Evolutionary conservation across 2,888 invertebrate species (phyloP).

Genomic region (Sinodicranocentrus sp.): DNA sequence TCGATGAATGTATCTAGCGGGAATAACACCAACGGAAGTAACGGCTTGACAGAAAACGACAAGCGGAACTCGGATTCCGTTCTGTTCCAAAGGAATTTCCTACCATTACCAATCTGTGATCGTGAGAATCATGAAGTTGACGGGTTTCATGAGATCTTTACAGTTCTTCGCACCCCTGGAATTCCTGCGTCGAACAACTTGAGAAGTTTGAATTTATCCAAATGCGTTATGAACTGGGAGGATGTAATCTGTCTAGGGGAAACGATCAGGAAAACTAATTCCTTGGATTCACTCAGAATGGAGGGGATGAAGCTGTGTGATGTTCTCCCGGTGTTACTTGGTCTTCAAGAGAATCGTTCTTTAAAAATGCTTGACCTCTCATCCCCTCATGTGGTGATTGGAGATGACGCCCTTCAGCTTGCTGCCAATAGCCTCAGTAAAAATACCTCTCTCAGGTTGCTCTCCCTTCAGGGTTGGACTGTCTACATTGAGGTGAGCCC

Average conservation of each 20-base stretch:
- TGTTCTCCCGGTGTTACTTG: slow-evolving; percentile 81
- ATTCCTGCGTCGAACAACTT: slow-evolving; percentile 79
- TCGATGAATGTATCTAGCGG: slow-evolving; percentile 79
- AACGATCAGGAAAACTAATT: slow-evolving; percentile 81
- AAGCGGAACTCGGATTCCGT: slow-evolving; percentile 82
- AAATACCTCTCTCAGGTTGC: slow-evolving; percentile 80
- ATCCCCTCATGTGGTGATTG: slow-evolving; percentile 81
- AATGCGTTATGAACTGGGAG: slow-evolving; percentile 80
- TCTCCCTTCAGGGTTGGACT: slow-evolving; percentile 82
- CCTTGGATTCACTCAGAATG: slow-evolving; percentile 81
- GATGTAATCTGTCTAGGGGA: slow-evolving; percentile 80
- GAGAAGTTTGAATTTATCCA: slow-evolving; percentile 81
- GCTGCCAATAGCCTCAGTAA: slow-evolving; percentile 80
- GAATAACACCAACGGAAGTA: slow-evolving; percentile 77
- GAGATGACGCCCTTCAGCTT: slow-evolving; percentile 80
- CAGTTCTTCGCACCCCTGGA: slow-evolving; percentile 79
- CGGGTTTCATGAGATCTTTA: slow-evolving; percentile 80
- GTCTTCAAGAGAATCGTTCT: slow-evolving; percentile 80
- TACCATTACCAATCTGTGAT: slow-evolving; percentile 81
- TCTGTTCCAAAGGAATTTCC: slow-evolving; percentile 80
- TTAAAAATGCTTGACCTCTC: slow-evolving; percentile 81
- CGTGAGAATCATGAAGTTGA: slow-evolving; percentile 78
- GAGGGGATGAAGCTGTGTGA: slow-evolving; percentile 81
- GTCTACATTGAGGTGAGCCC: slow-evolving; percentile 81
- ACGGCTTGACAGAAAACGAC: slow-evolving; percentile 77